These are phyloP conservation scores for Ganaspis brasiliensis DNA, from an alignment of 2,888 invertebrate species.

Conservation along the genomic window DNA sequence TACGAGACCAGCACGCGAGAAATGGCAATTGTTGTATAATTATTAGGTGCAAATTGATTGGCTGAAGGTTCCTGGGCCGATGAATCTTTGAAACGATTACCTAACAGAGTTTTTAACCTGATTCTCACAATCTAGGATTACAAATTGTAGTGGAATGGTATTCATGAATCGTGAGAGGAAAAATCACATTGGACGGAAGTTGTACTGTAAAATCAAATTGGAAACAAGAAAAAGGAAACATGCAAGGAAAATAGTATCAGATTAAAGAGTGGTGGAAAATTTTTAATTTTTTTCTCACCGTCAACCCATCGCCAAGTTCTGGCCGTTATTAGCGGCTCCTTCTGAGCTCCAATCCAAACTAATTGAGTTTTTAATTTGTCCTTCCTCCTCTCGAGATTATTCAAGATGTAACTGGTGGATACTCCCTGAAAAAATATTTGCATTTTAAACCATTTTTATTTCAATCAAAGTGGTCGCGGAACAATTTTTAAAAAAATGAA, in stretches of 20 bases:
- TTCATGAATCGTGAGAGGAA: constrained; percentile 65
- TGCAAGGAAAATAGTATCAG: constrained; percentile 3
- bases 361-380: constrained; percentile 90
- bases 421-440: constrained; percentile 81
- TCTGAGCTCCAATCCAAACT: constrained; percentile 95
- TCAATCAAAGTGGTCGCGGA: too few relatives aligned
- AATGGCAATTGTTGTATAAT: constrained; percentile 15
- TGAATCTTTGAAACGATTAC: constrained; percentile 39
- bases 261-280: constrained; percentile 47
- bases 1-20: not conserved
- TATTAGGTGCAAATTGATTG: constrained; percentile 26
- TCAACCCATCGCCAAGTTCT: constrained; percentile 95
- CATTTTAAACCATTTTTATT: not conserved
- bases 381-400: constrained; percentile 91
- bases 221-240: constrained; percentile 23
- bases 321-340: constrained; percentile 91
- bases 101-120: constrained; percentile 59
- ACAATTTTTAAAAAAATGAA: too few relatives aligned
- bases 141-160: constrained; percentile 53
- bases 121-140: constrained; percentile 70
- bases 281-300: constrained; percentile 82
- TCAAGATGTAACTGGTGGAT: constrained; percentile 86
- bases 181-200: constrained; percentile 58
- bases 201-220: not conserved
- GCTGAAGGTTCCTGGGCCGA: constrained; percentile 19